These are phyloP conservation scores for Columba janthina DNA, from an alignment of 2,113 vertebrate genomes.

Conservation along the genomic window DNA sequence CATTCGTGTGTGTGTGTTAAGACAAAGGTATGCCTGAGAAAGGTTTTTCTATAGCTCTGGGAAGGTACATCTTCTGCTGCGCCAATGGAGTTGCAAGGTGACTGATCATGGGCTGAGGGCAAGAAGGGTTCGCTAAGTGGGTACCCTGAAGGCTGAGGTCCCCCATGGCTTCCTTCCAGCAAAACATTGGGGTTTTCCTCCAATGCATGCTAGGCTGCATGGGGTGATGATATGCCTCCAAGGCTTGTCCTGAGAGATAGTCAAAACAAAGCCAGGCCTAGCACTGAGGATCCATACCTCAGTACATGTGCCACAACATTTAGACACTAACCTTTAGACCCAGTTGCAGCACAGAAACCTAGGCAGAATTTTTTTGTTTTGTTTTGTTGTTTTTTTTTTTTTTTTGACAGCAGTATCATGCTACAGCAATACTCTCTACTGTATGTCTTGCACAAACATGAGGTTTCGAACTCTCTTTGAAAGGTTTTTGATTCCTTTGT, in stretches of 20 bases:
- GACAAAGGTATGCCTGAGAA: background rate
- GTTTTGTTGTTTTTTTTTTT: background rate
- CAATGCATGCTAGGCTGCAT: background rate
- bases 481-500: background rate
- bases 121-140: background rate
- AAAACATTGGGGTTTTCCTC: background rate
- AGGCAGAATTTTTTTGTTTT: background rate
- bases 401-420: background rate
- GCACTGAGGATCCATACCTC: no score
- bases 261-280: background rate
- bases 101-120: background rate
- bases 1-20: background rate
- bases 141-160: background rate
- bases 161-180: background rate
- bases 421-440: background rate
- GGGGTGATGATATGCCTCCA: background rate
- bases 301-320: background rate
- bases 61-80: background rate
- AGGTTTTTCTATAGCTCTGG: background rate
- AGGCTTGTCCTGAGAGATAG: background rate
- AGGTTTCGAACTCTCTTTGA: background rate
- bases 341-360: background rate
- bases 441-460: background rate
- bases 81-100: background rate
- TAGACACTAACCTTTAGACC: background rate